Evolutionary conservation across 2,113 vertebrate species (phyloP).

Genomic region (Hassar affinis): DNA sequence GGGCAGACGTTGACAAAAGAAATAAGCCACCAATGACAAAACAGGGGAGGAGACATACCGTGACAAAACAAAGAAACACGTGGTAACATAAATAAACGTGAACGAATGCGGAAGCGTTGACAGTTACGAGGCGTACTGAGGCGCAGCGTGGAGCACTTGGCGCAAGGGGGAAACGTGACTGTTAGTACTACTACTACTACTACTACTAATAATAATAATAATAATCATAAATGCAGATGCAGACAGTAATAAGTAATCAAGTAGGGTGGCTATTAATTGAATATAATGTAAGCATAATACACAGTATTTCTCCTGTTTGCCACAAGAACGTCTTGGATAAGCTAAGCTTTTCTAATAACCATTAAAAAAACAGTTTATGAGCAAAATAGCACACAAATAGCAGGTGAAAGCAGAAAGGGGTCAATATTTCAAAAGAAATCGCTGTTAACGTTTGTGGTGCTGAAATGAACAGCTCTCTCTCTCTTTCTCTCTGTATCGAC

Average conservation of each 20-base stretch:
- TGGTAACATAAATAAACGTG: too few relatives aligned
- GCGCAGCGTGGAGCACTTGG: too few relatives aligned
- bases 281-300: background rate
- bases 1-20: too few relatives aligned
- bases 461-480: background rate
- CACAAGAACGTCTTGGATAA: background rate
- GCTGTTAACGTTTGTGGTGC: background rate
- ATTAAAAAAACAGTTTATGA: background rate
- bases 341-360: background rate
- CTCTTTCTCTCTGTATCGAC: background rate
- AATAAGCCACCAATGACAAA: too few relatives aligned
- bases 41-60: too few relatives aligned
- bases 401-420: background rate
- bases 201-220: background rate
- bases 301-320: background rate
- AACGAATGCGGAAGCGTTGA: too few relatives aligned
- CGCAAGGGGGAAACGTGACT: too few relatives aligned
- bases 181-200: background rate
- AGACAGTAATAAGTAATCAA: background rate
- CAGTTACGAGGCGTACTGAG: too few relatives aligned
- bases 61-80: too few relatives aligned
- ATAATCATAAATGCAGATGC: slow-evolving; percentile 35
- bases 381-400: background rate
- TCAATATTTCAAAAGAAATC: background rate
- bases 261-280: background rate